A percentile compares a stretch with the other conserved stretches of the same genome.
These are phyloP conservation scores for Centropus bengalensis DNA, from an alignment of 2,113 vertebrate species.

Conservation along the genomic window DNA sequence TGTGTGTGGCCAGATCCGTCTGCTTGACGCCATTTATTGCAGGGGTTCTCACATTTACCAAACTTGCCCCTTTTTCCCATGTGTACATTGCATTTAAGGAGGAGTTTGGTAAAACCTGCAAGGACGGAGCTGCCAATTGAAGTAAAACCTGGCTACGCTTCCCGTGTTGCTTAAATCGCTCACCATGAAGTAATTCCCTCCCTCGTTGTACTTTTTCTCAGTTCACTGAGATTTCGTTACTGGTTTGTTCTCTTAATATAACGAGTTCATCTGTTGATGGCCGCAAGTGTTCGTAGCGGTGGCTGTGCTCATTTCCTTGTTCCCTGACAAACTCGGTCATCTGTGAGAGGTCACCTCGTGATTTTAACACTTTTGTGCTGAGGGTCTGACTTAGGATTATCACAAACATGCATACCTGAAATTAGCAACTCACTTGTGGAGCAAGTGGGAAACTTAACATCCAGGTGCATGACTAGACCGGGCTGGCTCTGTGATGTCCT, in stretches of 20 bases:
- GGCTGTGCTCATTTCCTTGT: slow-evolving; percentile 13
- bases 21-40: neutral
- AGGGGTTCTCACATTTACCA: neutral
- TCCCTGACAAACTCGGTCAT: slow-evolving; percentile 10
- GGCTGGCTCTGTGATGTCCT: neutral
- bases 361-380: neutral
- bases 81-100: neutral
- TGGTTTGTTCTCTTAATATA: neutral
- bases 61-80: neutral
- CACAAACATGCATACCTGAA: neutral
- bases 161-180: slow-evolving; percentile 9
- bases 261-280: neutral
- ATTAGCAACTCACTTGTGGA: neutral
- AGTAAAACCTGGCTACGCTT: neutral
- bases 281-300: neutral
- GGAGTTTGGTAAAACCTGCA: neutral
- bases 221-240: neutral
- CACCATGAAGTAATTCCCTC: neutral
- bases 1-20: neutral
- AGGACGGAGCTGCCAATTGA: neutral
- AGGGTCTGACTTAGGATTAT: neutral
- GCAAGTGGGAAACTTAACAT: neutral
- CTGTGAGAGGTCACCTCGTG: neutral
- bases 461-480: neutral
- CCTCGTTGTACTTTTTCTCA: neutral